phyloP scores from a whole-genome alignment of 2,888 invertebrate genomes.

The Cryptophagus acutangulus region DNA sequence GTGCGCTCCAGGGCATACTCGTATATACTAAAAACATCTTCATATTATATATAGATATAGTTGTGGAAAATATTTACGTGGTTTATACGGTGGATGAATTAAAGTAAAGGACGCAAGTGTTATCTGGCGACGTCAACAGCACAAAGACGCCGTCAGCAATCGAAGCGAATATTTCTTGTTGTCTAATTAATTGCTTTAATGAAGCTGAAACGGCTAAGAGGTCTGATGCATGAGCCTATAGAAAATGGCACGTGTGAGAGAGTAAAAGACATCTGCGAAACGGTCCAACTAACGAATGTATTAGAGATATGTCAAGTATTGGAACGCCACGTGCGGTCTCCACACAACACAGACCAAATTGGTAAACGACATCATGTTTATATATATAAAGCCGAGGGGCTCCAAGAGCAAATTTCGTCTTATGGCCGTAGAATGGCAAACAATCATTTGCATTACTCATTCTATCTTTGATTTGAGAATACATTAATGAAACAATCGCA shows the following conservation, averaged over 20 bases:
- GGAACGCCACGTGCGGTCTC: neutral
- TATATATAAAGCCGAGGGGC: neutral
- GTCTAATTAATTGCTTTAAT: constrained; percentile 46
- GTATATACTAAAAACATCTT: neutral
- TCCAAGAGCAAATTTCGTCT: neutral
- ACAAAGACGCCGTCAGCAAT: constrained; percentile 39
- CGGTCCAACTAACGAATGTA: neutral
- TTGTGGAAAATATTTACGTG: neutral
- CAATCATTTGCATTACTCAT: constrained; percentile 45
- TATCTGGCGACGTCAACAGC: constrained; percentile 31
- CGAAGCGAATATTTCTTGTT: constrained; percentile 35
- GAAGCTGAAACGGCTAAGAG: constrained; percentile 40
- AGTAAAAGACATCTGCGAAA: neutral
- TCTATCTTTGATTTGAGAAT: constrained; percentile 47
- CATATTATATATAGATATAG: neutral
- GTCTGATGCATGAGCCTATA: constrained; percentile 2
- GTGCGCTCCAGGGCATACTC: constrained; percentile 21
- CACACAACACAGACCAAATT: neutral
- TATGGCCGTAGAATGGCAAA: constrained; percentile 30
- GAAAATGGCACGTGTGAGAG: neutral
- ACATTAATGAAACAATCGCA: constrained; percentile 47
- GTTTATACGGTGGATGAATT: constrained; percentile 1
- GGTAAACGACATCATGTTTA: neutral
- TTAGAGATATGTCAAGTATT: neutral
- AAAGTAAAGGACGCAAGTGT: constrained; percentile 3